Conservation (phyloP, 2,797 vertebrate species). For the Rallus crepitans region DNA sequence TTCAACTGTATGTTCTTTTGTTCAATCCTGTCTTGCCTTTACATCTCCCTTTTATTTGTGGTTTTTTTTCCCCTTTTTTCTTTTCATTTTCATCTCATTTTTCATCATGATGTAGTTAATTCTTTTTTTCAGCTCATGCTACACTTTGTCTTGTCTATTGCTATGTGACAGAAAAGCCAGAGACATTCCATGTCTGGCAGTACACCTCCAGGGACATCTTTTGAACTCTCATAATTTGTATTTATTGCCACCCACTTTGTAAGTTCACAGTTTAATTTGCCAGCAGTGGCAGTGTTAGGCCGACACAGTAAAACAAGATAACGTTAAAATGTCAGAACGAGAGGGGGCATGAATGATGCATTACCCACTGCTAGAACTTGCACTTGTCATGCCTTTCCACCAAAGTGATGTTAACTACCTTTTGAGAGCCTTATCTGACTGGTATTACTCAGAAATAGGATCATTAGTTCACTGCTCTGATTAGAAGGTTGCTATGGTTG, state of each 20-base stretch:
- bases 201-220: slow-evolving; percentile 82
- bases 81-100: slow-evolving; percentile 73
- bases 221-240: slow-evolving; percentile 85
- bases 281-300: slow-evolving; percentile 85
- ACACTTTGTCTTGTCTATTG: slow-evolving; percentile 78
- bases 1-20: slow-evolving; percentile 49
- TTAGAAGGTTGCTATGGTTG: slow-evolving; percentile 82
- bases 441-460: slow-evolving; percentile 84
- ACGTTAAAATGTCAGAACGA: slow-evolving; percentile 86
- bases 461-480: slow-evolving; percentile 84
- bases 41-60: slow-evolving; percentile 41
- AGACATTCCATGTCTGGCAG: slow-evolving; percentile 80
- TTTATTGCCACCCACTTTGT: slow-evolving; percentile 84
- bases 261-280: slow-evolving; percentile 87
- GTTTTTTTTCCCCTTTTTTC: neutral
- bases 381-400: slow-evolving; percentile 83
- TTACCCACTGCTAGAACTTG: slow-evolving; percentile 84
- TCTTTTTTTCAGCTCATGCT: slow-evolving; percentile 70
- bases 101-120: slow-evolving; percentile 77
- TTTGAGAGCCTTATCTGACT: slow-evolving; percentile 83
- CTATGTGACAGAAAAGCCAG: slow-evolving; percentile 81
- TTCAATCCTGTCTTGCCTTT: slow-evolving; percentile 34
- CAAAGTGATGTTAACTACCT: slow-evolving; percentile 87
- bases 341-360: slow-evolving; percentile 86
- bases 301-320: slow-evolving; percentile 87